Evolutionary conservation across 2,113 vertebrate species (phyloP), one percentile per base, ranked within the genome.

Genomic region (Zapornia atra): DNA sequence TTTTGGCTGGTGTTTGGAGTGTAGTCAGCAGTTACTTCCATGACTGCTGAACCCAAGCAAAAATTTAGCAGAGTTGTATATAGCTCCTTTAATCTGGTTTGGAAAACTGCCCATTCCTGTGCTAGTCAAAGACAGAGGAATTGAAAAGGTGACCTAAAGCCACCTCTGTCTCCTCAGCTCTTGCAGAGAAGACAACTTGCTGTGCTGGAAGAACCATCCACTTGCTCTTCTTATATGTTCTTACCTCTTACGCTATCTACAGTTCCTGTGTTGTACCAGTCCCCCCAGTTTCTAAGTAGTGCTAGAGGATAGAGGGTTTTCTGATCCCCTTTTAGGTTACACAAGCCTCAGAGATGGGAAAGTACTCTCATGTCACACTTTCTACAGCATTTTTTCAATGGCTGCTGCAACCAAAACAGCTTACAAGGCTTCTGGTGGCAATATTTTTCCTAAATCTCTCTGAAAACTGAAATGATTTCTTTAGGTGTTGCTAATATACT

Each of bases 21-120:
- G 8, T 48, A 92, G 92, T 97, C 96, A 96, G 92, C 94, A 96
- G 51, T 92, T 91, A 80, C 56, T 91, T 90, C 75, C n/a, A 19
- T 66, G 85, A 82, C 59, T 93, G 71, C 91, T 96, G 92, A 96
- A 85, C 50, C 34, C 26, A 50, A 83, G 68, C 56, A 90, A 92
- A 94, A 94, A 86, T 73, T 70, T 80, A 95, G 65, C 44, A 90
- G 42, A 57, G 83, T 91, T 87, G 69, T 76, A 29, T 89, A 68
- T 65, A 86, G 16, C 28, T 76, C 36, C 54, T 95, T 87, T 93
- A 96, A 90, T 91, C 78, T 95, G 40, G n/a, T 87, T 88, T 95
- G 93, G 85, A 86, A 94, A 93, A 86, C 71, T 77, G 75, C 75
- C 92, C 15, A 11, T 80, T 87, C 38, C 26, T 83, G 38, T 64